Evolutionary conservation across 35 echinoderm and acorn worm species (phyloP).

Genomic region (Ophioderma brevispina): DNA sequence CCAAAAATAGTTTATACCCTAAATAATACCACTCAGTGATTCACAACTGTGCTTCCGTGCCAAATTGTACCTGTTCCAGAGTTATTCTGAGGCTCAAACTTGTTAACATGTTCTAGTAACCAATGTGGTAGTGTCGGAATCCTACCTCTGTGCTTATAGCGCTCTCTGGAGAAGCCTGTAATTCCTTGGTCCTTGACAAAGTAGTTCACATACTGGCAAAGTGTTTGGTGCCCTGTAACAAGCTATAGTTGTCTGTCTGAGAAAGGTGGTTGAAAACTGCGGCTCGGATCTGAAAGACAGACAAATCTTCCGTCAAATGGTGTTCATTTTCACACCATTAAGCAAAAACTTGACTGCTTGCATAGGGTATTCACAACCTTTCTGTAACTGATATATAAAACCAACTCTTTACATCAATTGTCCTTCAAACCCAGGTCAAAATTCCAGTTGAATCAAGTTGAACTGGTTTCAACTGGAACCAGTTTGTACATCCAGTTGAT

Average conservation of each 20-base stretch:
- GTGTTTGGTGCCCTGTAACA: constrained; percentile 22
- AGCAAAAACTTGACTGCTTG: too few species aligned
- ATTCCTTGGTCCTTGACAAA: constrained; percentile 22
- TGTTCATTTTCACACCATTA: too few species aligned
- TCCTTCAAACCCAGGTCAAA: neutral
- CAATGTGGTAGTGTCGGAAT: too few species aligned
- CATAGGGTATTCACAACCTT: neutral
- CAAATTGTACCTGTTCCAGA: too few species aligned
- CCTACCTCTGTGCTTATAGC: constrained; percentile 29
- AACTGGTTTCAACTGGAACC: too few species aligned
- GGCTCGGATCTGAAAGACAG: constrained; percentile 26
- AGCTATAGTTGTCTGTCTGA: constrained; percentile 1
- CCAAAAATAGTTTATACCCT: too few species aligned
- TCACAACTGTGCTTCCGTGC: too few species aligned
- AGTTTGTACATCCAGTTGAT: too few species aligned
- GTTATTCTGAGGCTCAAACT: too few species aligned
- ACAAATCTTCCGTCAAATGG: neutral
- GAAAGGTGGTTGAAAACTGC: constrained; percentile 22
- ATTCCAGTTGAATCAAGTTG: too few species aligned
- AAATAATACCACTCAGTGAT: too few species aligned
- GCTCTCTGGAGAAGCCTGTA: constrained; percentile 22
- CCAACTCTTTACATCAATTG: neutral
- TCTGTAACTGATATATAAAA: neutral
- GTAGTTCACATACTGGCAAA: constrained; percentile 37
- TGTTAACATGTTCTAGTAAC: too few species aligned